These are phyloP conservation scores for Hirtodrosophila trivittata DNA, from an alignment of 2,888 invertebrate genomes.

Conservation along the genomic window DNA sequence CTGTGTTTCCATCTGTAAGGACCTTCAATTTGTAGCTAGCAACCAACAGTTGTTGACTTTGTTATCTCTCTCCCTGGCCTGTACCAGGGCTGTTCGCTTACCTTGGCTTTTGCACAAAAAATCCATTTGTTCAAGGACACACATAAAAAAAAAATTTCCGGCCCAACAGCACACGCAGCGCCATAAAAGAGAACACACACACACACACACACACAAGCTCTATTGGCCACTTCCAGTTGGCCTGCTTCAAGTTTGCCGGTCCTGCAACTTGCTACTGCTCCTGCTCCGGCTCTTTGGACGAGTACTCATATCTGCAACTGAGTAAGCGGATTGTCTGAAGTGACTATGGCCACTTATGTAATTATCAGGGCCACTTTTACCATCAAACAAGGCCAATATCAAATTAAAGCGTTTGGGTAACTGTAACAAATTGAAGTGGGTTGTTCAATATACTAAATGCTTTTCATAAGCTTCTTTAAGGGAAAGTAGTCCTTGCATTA, in stretches of 20 bases:
- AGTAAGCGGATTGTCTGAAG: slow-evolving; percentile 26
- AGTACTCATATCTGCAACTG: slow-evolving; percentile 25
- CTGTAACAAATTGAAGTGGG: no score
- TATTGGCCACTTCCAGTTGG: slow-evolving; percentile 6
- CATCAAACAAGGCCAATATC: not conserved
- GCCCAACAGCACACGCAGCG: slow-evolving; percentile 20
- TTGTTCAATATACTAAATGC: no score
- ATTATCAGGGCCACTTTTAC: slow-evolving; percentile 25
- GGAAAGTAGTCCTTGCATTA: no score
- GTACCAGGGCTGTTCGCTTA: slow-evolving; percentile 11
- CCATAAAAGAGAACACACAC: not conserved
- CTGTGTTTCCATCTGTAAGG: no score
- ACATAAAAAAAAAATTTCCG: not conserved
- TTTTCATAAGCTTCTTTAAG: no score
- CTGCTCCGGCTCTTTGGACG: not conserved
- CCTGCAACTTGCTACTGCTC: no score
- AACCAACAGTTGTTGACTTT: slow-evolving; percentile 34
- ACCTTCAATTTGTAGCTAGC: not conserved
- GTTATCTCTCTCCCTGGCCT: slow-evolving; percentile 25
- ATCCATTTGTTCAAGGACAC: slow-evolving; percentile 53
- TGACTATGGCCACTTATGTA: slow-evolving; percentile 37
- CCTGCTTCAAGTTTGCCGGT: not conserved
- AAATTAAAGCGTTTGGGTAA: no score
- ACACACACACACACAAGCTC: not conserved
- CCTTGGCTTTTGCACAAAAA: slow-evolving; percentile 44